Percentiles rank a stretch among this genome's conserved stretches.
Conservation (phyloP, 1,140 invertebrate genomes). For the Monomorium pharaonis region DNA sequence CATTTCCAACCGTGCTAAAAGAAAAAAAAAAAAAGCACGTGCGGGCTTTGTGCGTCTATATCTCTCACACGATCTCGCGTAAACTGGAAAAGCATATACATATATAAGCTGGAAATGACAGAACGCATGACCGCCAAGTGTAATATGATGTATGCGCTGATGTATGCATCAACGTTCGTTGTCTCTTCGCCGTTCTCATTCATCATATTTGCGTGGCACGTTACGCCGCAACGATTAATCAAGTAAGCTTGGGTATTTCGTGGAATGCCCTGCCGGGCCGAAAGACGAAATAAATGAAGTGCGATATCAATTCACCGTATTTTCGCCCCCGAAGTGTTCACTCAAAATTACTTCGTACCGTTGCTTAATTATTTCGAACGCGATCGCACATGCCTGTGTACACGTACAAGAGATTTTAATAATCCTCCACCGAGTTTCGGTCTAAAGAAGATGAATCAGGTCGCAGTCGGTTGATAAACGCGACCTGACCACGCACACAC, state of each 20-base stretch:
- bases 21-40: no score
- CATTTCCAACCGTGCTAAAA: background rate
- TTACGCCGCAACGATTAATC: conserved; percentile 21
- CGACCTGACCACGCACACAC: conserved; percentile 28
- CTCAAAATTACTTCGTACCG: background rate
- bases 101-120: background rate
- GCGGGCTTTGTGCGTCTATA: background rate
- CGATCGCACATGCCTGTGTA: background rate
- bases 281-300: conserved; percentile 3
- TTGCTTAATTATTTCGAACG: background rate
- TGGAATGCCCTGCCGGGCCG: background rate
- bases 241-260: background rate
- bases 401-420: conserved; percentile 5
- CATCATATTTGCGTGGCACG: conserved; percentile 8
- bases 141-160: background rate
- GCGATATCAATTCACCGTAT: background rate
- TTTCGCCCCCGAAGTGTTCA: background rate
- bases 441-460: conserved; percentile 34
- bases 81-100: background rate
- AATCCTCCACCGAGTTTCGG: background rate
- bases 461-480: conserved; percentile 1
- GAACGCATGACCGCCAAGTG: background rate
- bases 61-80: background rate
- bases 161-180: background rate
- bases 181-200: background rate